Conservation (phyloP, 2,113 vertebrate species). For the Ptyas mucosa region DNA sequence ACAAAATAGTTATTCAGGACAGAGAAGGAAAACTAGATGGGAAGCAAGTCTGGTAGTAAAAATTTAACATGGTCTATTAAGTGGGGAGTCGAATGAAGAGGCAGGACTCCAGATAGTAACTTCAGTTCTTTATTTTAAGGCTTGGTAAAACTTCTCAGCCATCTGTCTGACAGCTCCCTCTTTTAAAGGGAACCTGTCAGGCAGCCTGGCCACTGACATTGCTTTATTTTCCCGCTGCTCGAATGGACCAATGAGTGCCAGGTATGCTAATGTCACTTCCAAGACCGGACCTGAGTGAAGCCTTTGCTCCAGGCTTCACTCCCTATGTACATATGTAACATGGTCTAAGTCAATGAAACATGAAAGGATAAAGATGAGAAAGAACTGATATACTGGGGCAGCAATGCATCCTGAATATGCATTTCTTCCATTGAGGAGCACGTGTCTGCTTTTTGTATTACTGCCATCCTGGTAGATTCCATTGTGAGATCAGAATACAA, state of each 20-base stretch:
- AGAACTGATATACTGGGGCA: neutral
- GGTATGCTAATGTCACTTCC: no score
- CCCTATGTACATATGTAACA: neutral
- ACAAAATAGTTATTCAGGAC: neutral
- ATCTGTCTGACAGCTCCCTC: no score
- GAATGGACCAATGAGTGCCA: no score
- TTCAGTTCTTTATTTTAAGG: no score
- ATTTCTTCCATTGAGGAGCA: neutral
- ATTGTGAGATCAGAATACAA: neutral
- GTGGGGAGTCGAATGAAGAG: no score
- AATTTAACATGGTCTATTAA: neutral
- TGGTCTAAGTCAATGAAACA: neutral
- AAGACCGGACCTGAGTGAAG: no score
- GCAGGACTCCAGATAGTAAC: no score
- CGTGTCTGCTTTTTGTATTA: neutral
- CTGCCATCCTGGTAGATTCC: neutral
- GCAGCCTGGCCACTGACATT: no score
- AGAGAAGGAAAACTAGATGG: neutral
- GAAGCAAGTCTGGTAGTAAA: neutral
- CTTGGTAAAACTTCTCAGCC: no score
- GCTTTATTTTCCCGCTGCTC: no score
- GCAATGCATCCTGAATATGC: neutral
- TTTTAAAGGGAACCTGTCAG: no score
- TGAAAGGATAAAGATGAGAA: neutral
- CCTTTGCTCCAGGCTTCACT: no score